These are phyloP conservation scores for Brachionus asplanchnoidis DNA, from an alignment of 1,140 invertebrate species.

Conservation along the genomic window DNA sequence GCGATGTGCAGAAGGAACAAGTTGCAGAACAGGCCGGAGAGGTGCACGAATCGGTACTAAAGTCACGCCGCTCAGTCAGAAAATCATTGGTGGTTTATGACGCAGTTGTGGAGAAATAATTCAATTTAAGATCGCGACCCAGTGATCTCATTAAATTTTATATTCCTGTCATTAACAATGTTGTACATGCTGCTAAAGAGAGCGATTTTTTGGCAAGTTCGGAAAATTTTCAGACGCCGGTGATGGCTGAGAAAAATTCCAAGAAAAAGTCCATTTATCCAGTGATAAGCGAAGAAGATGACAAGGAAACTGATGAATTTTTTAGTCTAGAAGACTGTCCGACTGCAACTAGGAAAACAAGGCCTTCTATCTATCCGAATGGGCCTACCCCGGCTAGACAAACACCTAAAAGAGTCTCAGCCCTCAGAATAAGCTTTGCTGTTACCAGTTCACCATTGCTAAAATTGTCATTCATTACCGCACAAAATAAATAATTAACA, in stretches of 20 bases:
- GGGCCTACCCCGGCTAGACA: neutral
- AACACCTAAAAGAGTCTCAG: neutral
- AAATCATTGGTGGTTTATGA: neutral
- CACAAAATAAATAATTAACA: conserved; percentile 23
- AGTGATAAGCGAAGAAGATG: conserved; percentile 1
- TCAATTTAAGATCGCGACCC: conserved; percentile 32
- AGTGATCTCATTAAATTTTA: conserved; percentile 39
- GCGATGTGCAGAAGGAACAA: neutral
- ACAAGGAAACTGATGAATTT: conserved; percentile 16
- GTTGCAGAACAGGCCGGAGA: neutral
- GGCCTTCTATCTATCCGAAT: conserved; percentile 16
- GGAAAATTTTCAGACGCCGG: neutral
- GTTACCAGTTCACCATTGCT: conserved; percentile 29
- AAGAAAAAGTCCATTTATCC: conserved; percentile 23
- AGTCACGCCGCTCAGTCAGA: neutral
- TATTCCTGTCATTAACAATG: neutral
- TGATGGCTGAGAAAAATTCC: neutral
- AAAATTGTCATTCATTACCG: neutral
- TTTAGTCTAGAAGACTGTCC: conserved; percentile 25
- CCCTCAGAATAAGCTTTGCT: neutral
- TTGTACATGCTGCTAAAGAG: neutral
- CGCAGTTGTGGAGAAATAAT: neutral
- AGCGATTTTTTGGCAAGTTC: neutral
- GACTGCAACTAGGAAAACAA: neutral
- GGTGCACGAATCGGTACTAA: neutral